These are phyloP conservation scores for Artibeus lituratus DNA, from an alignment of 2,797 vertebrate species.

Conservation along the genomic window DNA sequence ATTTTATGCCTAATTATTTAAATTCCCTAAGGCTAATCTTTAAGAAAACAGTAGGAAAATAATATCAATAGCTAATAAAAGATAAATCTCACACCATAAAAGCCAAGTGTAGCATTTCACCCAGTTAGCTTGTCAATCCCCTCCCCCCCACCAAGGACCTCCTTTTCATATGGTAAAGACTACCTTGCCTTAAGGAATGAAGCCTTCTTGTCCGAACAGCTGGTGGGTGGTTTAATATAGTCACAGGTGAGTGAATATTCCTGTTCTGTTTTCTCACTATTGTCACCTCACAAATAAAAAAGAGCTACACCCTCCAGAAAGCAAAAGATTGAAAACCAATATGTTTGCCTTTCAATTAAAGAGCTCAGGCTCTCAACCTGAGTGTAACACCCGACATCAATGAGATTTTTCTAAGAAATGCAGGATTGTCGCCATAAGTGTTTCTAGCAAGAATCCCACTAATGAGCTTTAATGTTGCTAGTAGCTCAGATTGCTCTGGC, in stretches of 20 bases:
- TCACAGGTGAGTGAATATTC: slow-evolving; percentile 67
- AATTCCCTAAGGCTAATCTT: slow-evolving; percentile 71
- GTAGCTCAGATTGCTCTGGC: not conserved
- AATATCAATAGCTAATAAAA: slow-evolving; percentile 74
- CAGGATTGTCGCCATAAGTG: not conserved
- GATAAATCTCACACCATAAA: slow-evolving; percentile 73
- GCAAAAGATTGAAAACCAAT: slow-evolving; percentile 39
- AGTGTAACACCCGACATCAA: not conserved
- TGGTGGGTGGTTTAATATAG: slow-evolving; percentile 71
- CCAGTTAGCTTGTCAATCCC: slow-evolving; percentile 60
- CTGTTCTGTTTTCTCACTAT: not conserved
- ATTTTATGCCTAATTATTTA: slow-evolving; percentile 78
- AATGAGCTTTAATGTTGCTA: not conserved
- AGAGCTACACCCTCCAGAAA: slow-evolving; percentile 24
- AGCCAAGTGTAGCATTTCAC: slow-evolving; percentile 78
- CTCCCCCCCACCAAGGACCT: slow-evolving; percentile 40
- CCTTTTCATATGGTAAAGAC: slow-evolving; percentile 64
- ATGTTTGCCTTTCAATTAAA: slow-evolving; percentile 53
- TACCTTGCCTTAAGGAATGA: slow-evolving; percentile 68
- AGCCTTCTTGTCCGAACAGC: slow-evolving; percentile 57
- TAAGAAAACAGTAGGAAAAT: slow-evolving; percentile 68
- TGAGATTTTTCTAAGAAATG: not conserved
- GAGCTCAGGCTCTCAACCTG: slow-evolving; percentile 19
- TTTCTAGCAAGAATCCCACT: not conserved
- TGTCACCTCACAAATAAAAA: slow-evolving; percentile 32